Evolutionary conservation across 2,113 vertebrate genomes (phyloP), one percentile per base, ranked within the genome.

Genomic region (Thinocorus orbignyianus): DNA sequence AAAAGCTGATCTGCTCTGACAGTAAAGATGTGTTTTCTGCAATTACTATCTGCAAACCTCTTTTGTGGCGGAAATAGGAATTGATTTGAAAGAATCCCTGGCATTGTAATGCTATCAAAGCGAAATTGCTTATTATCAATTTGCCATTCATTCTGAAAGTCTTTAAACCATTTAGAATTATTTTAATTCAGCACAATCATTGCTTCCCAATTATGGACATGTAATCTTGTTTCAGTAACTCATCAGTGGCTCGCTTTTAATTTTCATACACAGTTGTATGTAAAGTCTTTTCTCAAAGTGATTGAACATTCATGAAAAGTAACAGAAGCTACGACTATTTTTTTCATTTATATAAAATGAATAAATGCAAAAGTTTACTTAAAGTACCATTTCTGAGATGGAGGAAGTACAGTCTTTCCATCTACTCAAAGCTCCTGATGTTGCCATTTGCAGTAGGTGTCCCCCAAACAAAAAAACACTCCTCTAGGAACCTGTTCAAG

Each of bases 11-110:
- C 66, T 91, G 25, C 58, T 94, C 74, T 90, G 84, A 89, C 61
- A 81, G 55, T 33, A 78, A 77, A 91, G 54, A 93, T 90, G 70
- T 90, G 81, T 90, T 92, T 92, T 95, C 64, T 95, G 68, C 74
- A 85, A 87, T 95, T 95, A 88, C 46, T 85, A 71, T 90, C 90
- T 92, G 74, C 86, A 96, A 85, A 70, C 39, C 70, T 72, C 85
- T 95, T 94, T 95, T 91, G 76, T 90, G 71, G 73, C 93, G 84
- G 92, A 96, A 95, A 88, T 90, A 74, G 70, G 94, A 96, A 94
- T 84, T 95, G 92, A 96, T 97, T 84, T 92, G 81, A 82, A 95
- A 76, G 94, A 95, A 95, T 93, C 55, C 20, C 12, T 66, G 60
- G 55, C 54, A 85, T 79, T 94, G 92, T 93, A 91, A 95, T 69